phyloP scores from a whole-genome alignment of 2,888 invertebrate species.

The Parapristionchus giblindavisi region DNA sequence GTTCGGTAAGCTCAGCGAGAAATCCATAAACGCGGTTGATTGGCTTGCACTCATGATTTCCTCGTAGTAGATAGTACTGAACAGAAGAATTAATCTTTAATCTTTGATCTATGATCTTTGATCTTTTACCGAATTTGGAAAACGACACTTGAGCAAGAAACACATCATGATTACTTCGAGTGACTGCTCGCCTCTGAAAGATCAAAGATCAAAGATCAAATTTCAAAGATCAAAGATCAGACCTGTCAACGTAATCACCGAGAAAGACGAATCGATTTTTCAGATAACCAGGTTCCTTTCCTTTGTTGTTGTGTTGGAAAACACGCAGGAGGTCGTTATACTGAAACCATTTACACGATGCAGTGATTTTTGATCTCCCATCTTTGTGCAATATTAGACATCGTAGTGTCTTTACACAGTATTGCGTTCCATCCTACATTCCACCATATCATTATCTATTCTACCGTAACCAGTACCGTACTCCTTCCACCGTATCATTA shows the following conservation, averaged over 20 bases:
- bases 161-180: background rate
- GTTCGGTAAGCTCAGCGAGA: background rate
- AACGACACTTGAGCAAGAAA: background rate
- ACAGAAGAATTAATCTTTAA: no score
- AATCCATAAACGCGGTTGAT: conserved; percentile 4
- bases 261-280: background rate
- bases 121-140: background rate
- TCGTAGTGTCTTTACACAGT: no score
- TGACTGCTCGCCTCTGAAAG: background rate
- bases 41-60: conserved; percentile 4
- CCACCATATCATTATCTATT: no score
- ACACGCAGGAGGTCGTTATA: background rate
- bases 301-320: background rate
- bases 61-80: background rate
- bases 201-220: background rate
- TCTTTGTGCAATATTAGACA: no score
- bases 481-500: no score
- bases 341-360: no score
- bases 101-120: background rate
- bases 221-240: background rate
- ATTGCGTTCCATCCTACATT: no score
- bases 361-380: no score
- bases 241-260: conserved; percentile 24
- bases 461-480: no score
- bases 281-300: background rate